phyloP scores from a whole-genome alignment of 2,797 vertebrate genomes.

The Rhinella marina region DNA sequence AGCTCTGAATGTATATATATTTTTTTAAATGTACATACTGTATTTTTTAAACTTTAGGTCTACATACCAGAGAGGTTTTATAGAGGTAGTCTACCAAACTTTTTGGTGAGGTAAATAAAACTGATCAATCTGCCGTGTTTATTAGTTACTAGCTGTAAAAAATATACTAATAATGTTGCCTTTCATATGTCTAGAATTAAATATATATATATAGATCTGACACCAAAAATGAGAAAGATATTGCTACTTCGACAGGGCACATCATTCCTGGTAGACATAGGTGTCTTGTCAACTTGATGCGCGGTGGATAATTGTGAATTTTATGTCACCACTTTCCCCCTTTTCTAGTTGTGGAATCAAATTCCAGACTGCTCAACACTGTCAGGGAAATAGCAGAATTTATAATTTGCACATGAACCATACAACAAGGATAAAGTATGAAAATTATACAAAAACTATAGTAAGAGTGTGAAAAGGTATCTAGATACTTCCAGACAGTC shows the following conservation, averaged over 20 bases:
- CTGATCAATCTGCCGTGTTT: not conserved
- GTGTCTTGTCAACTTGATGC: conserved; percentile 13
- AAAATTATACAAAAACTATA: not conserved
- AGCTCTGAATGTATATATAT: not conserved
- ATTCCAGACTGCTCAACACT: not conserved
- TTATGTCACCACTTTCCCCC: not conserved
- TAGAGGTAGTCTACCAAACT: not conserved
- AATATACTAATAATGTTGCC: not conserved
- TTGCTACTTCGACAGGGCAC: conserved; percentile 16
- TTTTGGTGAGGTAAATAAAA: conserved; percentile 13
- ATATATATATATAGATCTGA: not conserved
- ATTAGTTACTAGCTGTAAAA: not conserved
- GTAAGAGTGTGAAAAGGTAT: not conserved
- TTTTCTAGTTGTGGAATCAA: not conserved
- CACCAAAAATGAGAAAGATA: conserved; percentile 21
- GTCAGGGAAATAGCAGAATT: not conserved
- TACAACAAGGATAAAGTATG: not conserved
- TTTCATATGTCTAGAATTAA: not conserved
- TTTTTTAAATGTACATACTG: conserved; percentile 17
- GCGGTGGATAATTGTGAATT: not conserved
- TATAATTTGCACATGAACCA: not conserved
- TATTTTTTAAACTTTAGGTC: not conserved
- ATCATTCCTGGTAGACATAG: not conserved
- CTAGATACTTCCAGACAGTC: not conserved
- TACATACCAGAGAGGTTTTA: not conserved